Evolutionary conservation across 2,888 invertebrate species (phyloP).

Genomic region (Agrilus mali): DNA sequence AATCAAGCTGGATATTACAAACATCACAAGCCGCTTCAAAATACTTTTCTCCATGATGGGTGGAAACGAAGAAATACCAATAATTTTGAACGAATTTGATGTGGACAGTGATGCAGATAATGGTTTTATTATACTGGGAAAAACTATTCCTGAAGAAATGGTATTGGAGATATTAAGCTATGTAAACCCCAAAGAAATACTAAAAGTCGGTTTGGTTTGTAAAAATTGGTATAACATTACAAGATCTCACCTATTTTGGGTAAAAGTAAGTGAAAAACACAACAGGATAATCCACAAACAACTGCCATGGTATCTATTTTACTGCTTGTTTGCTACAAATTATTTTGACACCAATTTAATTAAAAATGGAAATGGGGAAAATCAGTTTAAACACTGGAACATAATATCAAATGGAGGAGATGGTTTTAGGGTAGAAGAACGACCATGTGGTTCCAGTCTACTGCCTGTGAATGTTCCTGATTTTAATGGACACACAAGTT

Average conservation of each 20-base stretch:
- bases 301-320: slow-evolving; percentile 33
- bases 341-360: slow-evolving; percentile 37
- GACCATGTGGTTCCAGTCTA: slow-evolving; percentile 34
- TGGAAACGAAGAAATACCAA: too few species aligned
- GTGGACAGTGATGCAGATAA: slow-evolving; percentile 19
- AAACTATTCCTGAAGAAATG: slow-evolving; percentile 38
- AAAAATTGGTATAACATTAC: slow-evolving; percentile 38
- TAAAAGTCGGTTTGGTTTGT: slow-evolving; percentile 37
- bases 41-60: too few species aligned
- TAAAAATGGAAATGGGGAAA: slow-evolving; percentile 38
- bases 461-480: slow-evolving; percentile 32
- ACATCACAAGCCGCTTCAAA: too few species aligned
- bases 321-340: slow-evolving; percentile 29
- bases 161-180: slow-evolving; percentile 33
- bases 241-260: slow-evolving; percentile 26
- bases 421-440: slow-evolving; percentile 36
- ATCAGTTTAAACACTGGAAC: slow-evolving; percentile 32
- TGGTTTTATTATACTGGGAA: slow-evolving; percentile 27
- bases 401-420: slow-evolving; percentile 26
- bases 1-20: too few species aligned
- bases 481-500: slow-evolving; percentile 31
- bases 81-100: background rate
- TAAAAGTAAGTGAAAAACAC: slow-evolving; percentile 17
- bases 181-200: slow-evolving; percentile 29
- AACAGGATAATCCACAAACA: slow-evolving; percentile 20